Base-by-base conservation (phyloP, 2,797 vertebrate genomes). In the Limosa lapponica region DNA sequence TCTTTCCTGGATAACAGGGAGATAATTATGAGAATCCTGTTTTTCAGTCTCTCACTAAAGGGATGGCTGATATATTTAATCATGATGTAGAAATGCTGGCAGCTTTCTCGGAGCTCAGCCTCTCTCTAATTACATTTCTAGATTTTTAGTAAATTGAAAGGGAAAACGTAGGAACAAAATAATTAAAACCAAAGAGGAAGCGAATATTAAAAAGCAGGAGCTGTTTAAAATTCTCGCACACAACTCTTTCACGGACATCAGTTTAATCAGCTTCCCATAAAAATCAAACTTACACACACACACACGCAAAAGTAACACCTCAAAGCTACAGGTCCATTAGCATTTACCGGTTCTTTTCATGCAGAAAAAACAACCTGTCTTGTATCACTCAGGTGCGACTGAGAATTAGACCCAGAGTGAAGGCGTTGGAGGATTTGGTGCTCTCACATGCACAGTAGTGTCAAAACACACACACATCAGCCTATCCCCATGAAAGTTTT, bases 1-100 rank as follows among this genome's bases (percentile, higher is more conserved):
- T 98, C 97, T 97, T 98, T 96, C 98, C 97, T 97, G 98, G 98
- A 98, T 98, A 98, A 98, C 97, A 96, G 98, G 97, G 93, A 98
- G 98, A 98, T 99, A 99, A 99, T 99, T 98, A 99, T 94, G 98
- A 98, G 97, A 97, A 98, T 98, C 97, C 98, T 98, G 98, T 98
- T 98, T 98, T 98, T 98, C 98, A 98, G 98, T 97, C 98, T 98
- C 97, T 97, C 97, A 95, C 98, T 96, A 98, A 97, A 98, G 97
- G 97, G 97, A 97, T 91, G 96, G 97, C 96, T 97, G 97, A 96
- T 98, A 91, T 96, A 86, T 98, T 98, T 98, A 98, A 98, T 98
- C 98, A 98, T 94, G 97, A 95, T 93, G 95, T 87, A 96, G 97
- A 97, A 96, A 90, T 67, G 90, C 98, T 98, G 98, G 97, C 98